Percentiles rank a stretch among this genome's conserved stretches.
Evolutionary conservation across 2,113 vertebrate genomes (phyloP).

Genomic region (Eulemur macaco): DNA sequence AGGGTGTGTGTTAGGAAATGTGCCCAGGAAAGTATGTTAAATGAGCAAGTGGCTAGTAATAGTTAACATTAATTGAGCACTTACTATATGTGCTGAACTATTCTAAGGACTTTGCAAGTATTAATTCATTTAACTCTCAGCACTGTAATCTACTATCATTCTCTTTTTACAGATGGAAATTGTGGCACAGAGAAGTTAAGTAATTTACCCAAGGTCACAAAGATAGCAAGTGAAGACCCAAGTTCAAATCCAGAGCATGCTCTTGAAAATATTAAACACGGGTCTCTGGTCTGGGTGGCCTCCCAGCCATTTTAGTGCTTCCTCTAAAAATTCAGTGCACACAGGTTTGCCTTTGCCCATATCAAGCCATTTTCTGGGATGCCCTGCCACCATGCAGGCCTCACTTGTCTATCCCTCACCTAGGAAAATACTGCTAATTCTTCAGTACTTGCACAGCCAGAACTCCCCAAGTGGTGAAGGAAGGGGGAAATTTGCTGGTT

Average conservation of each 20-base stretch:
- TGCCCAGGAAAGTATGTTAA: background rate
- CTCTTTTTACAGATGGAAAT: background rate
- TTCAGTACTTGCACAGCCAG: background rate
- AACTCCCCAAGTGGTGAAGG: background rate
- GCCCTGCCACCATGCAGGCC: background rate
- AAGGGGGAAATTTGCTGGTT: background rate
- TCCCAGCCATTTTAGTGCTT: background rate
- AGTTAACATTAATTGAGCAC: background rate
- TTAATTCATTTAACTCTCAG: constrained; percentile 12
- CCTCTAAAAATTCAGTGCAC: background rate
- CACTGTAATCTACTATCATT: background rate
- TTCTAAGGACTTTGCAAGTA: background rate
- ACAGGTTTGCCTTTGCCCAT: background rate
- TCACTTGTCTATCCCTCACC: background rate
- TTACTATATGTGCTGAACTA: background rate
- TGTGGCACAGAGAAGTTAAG: background rate
- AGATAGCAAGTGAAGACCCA: background rate
- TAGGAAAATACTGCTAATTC: background rate
- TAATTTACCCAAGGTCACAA: constrained; percentile 1
- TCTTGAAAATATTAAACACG: background rate
- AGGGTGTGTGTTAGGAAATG: background rate
- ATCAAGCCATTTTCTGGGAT: background rate
- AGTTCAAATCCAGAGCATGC: background rate
- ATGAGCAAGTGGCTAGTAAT: background rate
- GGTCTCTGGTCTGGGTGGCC: background rate